Evolutionary conservation across 2,113 vertebrate genomes (phyloP), one percentile per base, ranked within the genome.

Genomic region (Brevimyrus niger): DNA sequence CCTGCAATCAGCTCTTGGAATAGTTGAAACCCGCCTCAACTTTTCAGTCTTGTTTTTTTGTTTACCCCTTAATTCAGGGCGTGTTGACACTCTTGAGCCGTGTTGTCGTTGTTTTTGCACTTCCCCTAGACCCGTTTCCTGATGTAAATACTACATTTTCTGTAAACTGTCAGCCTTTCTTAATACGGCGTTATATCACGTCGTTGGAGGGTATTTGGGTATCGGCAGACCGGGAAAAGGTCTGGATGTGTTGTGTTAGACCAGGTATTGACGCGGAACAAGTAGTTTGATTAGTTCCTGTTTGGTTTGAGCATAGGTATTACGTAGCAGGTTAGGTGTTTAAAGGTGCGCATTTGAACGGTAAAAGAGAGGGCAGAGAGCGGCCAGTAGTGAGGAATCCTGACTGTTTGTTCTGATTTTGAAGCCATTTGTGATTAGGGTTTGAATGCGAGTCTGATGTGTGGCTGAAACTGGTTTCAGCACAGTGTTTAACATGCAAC

Each of bases 251-350:
- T 7, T 89, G 46, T 89, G 31, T 86, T 19, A 88, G n/a, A 5
- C 88, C 87, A 7, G 10, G 53, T 58, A 2, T 31, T 27, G 61
- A n/a, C n/a, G n/a, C 31, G 53, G 42, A 46, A 61, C 44, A 87
- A 89, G 83, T 55, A 42, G 35, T 38, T 48, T 65, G 86, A 87
- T 90, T 7, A 86, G 76, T 90, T 89, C 91, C 90, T 90, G 83
- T 90, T 80, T 92, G 83, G 88, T 90, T 93, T 94, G 94, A 38
- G 13, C 11, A 8, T 42, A 80, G n/a, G 61, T 69, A 31, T 69
- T 69, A 69, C 31, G 61, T 69, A 31, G 61, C 10, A 48, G 47
- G n/a, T 86, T 44, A 51, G 84, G 42, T 86, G 23, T 86, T 86
- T 21, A 86, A 50, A 13, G 6, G 38, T 4, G n/a, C 3, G 3